These are phyloP conservation scores for Brevipalpus yothersi DNA, from an alignment of 1,140 invertebrate species.

Conservation along the genomic window DNA sequence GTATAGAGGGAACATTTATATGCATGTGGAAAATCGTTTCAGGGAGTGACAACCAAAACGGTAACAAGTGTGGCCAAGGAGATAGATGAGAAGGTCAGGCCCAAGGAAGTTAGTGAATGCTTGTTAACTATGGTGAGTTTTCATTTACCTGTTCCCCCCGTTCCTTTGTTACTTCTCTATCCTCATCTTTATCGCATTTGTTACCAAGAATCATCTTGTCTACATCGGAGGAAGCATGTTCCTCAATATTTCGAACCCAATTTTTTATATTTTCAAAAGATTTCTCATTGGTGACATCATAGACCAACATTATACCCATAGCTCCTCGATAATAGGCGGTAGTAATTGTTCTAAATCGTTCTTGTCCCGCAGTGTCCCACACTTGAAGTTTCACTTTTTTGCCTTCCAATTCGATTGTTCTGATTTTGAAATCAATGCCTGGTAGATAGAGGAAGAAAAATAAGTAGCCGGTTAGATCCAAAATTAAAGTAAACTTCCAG, in stretches of 20 bases:
- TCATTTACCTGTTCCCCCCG: conserved; percentile 30
- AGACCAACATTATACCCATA: conserved; percentile 29
- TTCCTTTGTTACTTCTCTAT: conserved; percentile 45
- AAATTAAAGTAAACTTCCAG: too few relatives aligned
- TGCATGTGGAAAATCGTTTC: neutral
- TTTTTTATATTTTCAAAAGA: conserved; percentile 29
- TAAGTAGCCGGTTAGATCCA: neutral
- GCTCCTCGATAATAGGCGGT: conserved; percentile 35
- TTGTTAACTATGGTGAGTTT: too few relatives aligned
- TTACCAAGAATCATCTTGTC: conserved; percentile 87
- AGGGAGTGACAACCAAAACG: too few relatives aligned
- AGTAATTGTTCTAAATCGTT: conserved; percentile 36
- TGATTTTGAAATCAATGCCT: conserved; percentile 98
- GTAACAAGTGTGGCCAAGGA: too few relatives aligned
- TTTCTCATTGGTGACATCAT: conserved; percentile 28
- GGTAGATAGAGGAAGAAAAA: neutral
- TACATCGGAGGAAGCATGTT: conserved; percentile 55
- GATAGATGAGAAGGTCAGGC: too few relatives aligned
- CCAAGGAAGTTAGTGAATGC: too few relatives aligned
- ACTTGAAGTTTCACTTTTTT: conserved; percentile 97
- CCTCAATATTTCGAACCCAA: conserved; percentile 22
- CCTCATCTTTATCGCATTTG: conserved; percentile 76
- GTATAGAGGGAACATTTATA: neutral
- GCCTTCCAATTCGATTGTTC: conserved; percentile 87
- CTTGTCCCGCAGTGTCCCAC: conserved; percentile 37